Percentiles rank a stretch among this genome's conserved stretches.
Conservation (phyloP, 2,888 invertebrate genomes). For the Blastobasis adustella region DNA sequence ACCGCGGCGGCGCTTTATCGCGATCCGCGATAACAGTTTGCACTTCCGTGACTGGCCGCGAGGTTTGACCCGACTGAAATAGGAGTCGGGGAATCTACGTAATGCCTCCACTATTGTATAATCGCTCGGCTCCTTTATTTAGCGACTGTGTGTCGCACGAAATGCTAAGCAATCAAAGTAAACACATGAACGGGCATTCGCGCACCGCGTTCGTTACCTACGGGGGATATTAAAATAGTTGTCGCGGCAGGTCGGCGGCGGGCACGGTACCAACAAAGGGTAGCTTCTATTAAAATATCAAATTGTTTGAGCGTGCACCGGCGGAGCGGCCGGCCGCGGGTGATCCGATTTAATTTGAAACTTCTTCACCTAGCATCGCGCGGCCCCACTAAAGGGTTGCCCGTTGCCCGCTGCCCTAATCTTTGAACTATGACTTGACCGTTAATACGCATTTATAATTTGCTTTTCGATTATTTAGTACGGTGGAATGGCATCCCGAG, state of each 20-base stretch:
- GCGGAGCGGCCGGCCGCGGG: slow-evolving; percentile 24
- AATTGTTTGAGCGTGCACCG: slow-evolving; percentile 54
- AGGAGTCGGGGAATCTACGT: too few relatives aligned
- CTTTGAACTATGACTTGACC: slow-evolving; percentile 75
- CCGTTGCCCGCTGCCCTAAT: slow-evolving; percentile 72
- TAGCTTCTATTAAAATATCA: slow-evolving; percentile 51
- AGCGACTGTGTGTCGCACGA: too few relatives aligned
- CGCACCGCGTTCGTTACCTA: too few relatives aligned
- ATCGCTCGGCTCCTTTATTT: too few relatives aligned
- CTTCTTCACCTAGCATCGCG: slow-evolving; percentile 50
- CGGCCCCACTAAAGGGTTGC: slow-evolving; percentile 59
- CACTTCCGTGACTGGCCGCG: slow-evolving; percentile 43
- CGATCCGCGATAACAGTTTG: slow-evolving; percentile 48
- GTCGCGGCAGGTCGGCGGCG: too few relatives aligned
- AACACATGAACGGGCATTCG: too few relatives aligned
- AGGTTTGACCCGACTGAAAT: slow-evolving; percentile 16
- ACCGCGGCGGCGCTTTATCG: slow-evolving; percentile 35
- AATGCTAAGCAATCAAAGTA: too few relatives aligned
- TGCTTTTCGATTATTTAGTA: slow-evolving; percentile 71
- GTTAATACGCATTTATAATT: slow-evolving; percentile 75
- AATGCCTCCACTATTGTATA: too few relatives aligned
- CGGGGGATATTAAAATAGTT: too few relatives aligned
- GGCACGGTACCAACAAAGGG: slow-evolving; percentile 20
- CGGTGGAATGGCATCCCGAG: slow-evolving; percentile 54
- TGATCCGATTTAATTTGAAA: slow-evolving; percentile 59